Evolutionary conservation across 2,113 vertebrate species (phyloP).

Genomic region (Lethenteron reissneri): DNA sequence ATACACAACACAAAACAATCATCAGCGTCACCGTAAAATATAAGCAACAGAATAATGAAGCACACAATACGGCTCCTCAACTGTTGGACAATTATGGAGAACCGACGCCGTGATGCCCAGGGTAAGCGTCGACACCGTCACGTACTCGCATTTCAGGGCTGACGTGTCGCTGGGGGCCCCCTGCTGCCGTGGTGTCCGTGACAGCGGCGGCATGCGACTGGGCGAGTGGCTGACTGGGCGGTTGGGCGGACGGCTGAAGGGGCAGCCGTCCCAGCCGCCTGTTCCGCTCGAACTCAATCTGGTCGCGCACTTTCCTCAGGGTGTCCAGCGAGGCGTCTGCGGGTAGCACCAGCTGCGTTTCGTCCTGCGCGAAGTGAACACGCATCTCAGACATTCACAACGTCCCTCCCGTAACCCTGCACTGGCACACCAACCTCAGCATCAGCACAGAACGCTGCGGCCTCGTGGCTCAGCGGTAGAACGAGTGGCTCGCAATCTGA

Average conservation of each 20-base stretch:
- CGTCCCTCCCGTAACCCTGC: neutral
- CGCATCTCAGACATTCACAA: neutral
- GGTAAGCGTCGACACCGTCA: conserved; percentile 10
- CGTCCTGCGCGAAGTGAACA: conserved; percentile 32
- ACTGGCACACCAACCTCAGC: too few species aligned
- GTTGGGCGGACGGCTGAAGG: conserved; percentile 13
- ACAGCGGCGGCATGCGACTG: too few species aligned
- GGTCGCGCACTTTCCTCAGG: conserved; percentile 48
- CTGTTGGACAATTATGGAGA: neutral
- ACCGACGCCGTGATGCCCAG: conserved; percentile 18
- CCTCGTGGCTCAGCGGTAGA: too few species aligned
- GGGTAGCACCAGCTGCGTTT: conserved; percentile 76
- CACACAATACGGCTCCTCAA: neutral
- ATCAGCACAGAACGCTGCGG: too few species aligned
- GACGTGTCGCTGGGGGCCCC: neutral
- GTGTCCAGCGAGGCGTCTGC: conserved; percentile 60
- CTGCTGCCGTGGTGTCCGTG: too few species aligned
- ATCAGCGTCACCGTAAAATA: too few species aligned
- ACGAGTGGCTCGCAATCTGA: too few species aligned
- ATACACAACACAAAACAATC: too few species aligned
- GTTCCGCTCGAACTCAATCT: conserved; percentile 51
- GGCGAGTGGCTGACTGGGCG: conserved; percentile 13
- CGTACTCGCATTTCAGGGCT: conserved; percentile 9
- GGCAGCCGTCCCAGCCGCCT: conserved; percentile 26
- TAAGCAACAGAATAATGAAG: too few species aligned